Base-by-base conservation (phyloP, 2,888 invertebrate species). In the Eupithecia subumbrata region DNA sequence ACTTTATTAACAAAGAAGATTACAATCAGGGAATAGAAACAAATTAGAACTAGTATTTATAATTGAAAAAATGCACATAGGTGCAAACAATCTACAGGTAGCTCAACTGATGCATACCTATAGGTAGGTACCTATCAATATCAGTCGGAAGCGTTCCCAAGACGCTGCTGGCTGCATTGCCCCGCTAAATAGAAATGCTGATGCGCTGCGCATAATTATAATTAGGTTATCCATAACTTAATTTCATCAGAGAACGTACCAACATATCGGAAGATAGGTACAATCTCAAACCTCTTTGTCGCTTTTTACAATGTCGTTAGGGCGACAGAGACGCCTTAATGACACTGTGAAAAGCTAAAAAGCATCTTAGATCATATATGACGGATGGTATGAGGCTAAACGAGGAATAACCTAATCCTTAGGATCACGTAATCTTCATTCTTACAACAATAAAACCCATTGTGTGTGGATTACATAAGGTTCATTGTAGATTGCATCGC, bases 381-480 rank as follows among this genome's bases (percentile, higher is more conserved):
- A 56, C 11, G 37, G 2, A 37, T 43, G 11, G 22, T 56, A 56
- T 56, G 63, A 63, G 16, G 9, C 30, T 63, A 30, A 2, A 64
- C 22, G 25, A 60, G 18, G 7, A 56, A 56, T n/a, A 22, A 16
- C 43, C 68, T 48, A 48, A 48, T 18, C n/a, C 8, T 18, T 18
- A 71, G 14, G 14, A 30, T 12, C 25, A 70, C 63, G 43, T 56
- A 63, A 66, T 37, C 30, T 22, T 22, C 34, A 71, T 75, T 72
- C 72, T 77, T 69, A 78, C 82, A 82, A 71, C 73, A 79, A 77
- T 73, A 78, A 60, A 66, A 74, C 72, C 75, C 72, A 79, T 87
- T 86, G 86, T 86, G 72, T 71, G 71, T 72, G 34, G 52, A 83
- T 86, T 84, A 82, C 80, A 75, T 83, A 82, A 81, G 78, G 78